These are phyloP conservation scores for Meiosimyza decipiens DNA, from an alignment of 2,888 invertebrate genomes.

Conservation along the genomic window DNA sequence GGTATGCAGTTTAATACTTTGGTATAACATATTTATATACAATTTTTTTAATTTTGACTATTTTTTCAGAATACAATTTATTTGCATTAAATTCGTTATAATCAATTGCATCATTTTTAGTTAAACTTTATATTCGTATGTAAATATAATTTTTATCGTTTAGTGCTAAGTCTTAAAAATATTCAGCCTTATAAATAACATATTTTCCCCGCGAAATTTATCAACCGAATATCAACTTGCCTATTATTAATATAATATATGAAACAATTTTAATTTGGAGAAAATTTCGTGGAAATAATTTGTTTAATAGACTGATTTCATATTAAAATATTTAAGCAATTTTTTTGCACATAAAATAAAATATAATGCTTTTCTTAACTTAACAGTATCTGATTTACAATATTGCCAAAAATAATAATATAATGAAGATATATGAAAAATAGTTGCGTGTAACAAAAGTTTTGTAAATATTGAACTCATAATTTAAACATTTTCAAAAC, in stretches of 20 bases:
- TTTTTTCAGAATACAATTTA: slow-evolving; percentile 30
- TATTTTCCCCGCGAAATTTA: too few relatives aligned
- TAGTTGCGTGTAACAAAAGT: neutral
- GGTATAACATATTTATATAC: too few relatives aligned
- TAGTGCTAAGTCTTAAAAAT: slow-evolving; percentile 31
- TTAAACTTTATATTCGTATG: slow-evolving; percentile 30
- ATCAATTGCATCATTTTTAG: slow-evolving; percentile 28
- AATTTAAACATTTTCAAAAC: too few relatives aligned
- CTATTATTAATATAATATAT: too few relatives aligned
- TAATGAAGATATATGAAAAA: slow-evolving; percentile 22
- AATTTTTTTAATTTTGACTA: too few relatives aligned
- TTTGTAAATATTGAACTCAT: too few relatives aligned
- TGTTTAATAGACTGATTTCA: neutral
- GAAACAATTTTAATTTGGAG: too few relatives aligned
- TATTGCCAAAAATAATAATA: slow-evolving; percentile 6
- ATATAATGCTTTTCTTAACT: slow-evolving; percentile 8
- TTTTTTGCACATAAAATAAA: slow-evolving; percentile 9
- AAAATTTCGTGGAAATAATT: too few relatives aligned
- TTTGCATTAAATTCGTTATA: slow-evolving; percentile 31
- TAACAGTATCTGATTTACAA: neutral
- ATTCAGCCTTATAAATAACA: neutral
- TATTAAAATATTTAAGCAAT: slow-evolving; percentile 21
- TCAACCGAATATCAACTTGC: too few relatives aligned
- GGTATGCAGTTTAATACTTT: too few relatives aligned
- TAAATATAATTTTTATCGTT: slow-evolving; percentile 33